These are phyloP conservation scores for Muricea muricata DNA, from an alignment of 92 coral and sea anemone genomes.

Conservation along the genomic window DNA sequence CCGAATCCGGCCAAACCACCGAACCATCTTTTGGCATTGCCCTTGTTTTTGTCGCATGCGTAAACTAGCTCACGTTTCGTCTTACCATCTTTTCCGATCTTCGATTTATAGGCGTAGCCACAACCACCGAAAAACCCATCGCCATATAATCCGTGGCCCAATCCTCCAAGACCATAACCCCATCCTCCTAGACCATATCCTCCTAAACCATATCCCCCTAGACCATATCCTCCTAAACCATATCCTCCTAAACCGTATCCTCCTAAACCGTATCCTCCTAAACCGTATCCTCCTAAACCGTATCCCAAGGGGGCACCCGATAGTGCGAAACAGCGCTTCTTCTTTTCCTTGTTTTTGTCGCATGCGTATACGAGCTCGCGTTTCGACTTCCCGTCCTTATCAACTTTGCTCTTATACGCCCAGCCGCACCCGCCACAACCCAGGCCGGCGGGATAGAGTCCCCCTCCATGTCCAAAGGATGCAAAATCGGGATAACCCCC, in stretches of 20 bases:
- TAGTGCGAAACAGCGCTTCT: constrained; percentile 45
- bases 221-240: neutral
- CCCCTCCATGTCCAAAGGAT: constrained; percentile 53
- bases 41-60: constrained; percentile 32
- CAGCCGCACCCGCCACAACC: constrained; percentile 63
- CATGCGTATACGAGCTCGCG: constrained; percentile 25
- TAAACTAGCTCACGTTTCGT: constrained; percentile 20
- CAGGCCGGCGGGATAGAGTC: too few species aligned
- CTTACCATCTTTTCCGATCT: constrained; percentile 28
- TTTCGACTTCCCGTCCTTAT: constrained; percentile 21
- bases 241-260: constrained; percentile 16
- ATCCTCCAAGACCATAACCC: constrained; percentile 37
- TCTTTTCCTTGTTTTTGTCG: constrained; percentile 11
- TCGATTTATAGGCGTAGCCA: constrained; percentile 36
- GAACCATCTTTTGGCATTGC: neutral
- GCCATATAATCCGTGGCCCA: constrained; percentile 6
- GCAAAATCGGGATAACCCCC: constrained; percentile 70
- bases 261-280: neutral
- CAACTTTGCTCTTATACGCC: constrained; percentile 50
- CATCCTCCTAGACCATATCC: constrained; percentile 53
- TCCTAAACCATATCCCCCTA: constrained; percentile 15
- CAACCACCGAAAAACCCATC: constrained; percentile 56
- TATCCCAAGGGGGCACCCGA: constrained; percentile 34
- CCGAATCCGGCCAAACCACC: constrained; percentile 19
- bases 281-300: constrained; percentile 18